A percentile compares a stretch with the other conserved stretches of the same genome.
These are phyloP conservation scores for Ptilonorhynchus violaceus DNA, from an alignment of 2,113 vertebrate species.

Conservation along the genomic window DNA sequence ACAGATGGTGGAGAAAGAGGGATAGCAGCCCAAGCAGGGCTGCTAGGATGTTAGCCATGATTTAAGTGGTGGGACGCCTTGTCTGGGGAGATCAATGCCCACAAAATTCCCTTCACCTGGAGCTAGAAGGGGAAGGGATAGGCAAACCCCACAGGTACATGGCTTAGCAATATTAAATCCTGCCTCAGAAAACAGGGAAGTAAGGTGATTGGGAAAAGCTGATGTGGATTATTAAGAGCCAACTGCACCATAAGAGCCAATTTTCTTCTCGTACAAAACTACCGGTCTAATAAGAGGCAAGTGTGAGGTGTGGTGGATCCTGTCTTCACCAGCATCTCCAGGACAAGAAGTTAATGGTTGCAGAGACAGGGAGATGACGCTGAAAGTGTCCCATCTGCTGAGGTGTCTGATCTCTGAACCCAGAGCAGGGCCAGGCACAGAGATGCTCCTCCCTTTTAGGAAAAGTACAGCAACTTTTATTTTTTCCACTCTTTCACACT, in stretches of 20 bases:
- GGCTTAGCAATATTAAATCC: neutral
- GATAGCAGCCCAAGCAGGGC: neutral
- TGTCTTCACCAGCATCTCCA: neutral
- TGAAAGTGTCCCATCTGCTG: neutral
- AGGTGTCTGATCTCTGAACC: neutral
- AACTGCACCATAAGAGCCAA: rapidly evolving
- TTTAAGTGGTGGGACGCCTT: neutral
- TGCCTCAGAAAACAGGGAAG: neutral
- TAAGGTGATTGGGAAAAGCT: neutral
- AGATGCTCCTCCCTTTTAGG: neutral
- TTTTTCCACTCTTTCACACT: neutral
- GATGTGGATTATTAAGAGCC: neutral
- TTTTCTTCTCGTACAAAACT: neutral
- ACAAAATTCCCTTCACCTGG: neutral
- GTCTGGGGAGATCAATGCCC: rapidly evolving
- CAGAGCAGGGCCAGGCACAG: neutral
- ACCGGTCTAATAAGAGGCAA: neutral
- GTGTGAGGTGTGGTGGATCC: neutral
- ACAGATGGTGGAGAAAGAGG: neutral
- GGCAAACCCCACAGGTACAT: neutral
- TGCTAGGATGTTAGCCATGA: rapidly evolving
- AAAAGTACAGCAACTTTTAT: neutral
- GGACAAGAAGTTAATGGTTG: neutral
- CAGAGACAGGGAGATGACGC: neutral
- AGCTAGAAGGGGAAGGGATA: neutral